These are phyloP conservation scores for Macrophya alboannulata DNA, from an alignment of 2,888 invertebrate genomes.

Conservation along the genomic window DNA sequence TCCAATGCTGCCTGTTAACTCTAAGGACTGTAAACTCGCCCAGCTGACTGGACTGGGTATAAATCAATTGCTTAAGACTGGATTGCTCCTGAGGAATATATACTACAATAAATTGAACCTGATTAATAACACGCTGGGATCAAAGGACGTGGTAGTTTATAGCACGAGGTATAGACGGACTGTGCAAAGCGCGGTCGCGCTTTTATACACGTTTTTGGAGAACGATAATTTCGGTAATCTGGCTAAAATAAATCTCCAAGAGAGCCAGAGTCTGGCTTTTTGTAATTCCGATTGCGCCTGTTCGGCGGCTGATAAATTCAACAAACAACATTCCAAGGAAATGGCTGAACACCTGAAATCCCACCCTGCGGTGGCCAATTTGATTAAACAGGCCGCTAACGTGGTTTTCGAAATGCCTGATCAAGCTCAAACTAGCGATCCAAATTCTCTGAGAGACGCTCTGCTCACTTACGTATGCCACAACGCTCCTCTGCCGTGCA, in stretches of 20 bases:
- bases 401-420: conserved; percentile 86
- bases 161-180: conserved; percentile 95
- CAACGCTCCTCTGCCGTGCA: conserved; percentile 90
- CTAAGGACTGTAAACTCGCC: conserved; percentile 90
- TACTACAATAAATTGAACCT: conserved; percentile 81
- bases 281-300: conserved; percentile 94
- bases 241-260: conserved; percentile 85
- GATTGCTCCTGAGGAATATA: conserved; percentile 84
- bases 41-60: conserved; percentile 93
- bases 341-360: conserved; percentile 86
- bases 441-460: conserved; percentile 90
- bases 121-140: conserved; percentile 80
- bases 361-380: conserved; percentile 88
- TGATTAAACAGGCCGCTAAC: conserved; percentile 86
- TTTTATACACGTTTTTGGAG: conserved; percentile 88
- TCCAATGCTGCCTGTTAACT: conserved; percentile 87
- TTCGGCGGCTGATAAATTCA: conserved; percentile 85
- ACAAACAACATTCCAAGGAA: conserved; percentile 80
- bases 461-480: conserved; percentile 94
- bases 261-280: conserved; percentile 91
- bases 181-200: conserved; percentile 93
- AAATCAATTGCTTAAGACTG: conserved; percentile 91
- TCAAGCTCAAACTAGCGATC: conserved; percentile 84
- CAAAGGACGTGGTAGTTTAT: conserved; percentile 85
- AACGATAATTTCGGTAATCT: conserved; percentile 83